Evolutionary conservation across 2,113 vertebrate species (phyloP), one percentile per base, ranked within the genome.

Genomic region (Leiothrix lutea): DNA sequence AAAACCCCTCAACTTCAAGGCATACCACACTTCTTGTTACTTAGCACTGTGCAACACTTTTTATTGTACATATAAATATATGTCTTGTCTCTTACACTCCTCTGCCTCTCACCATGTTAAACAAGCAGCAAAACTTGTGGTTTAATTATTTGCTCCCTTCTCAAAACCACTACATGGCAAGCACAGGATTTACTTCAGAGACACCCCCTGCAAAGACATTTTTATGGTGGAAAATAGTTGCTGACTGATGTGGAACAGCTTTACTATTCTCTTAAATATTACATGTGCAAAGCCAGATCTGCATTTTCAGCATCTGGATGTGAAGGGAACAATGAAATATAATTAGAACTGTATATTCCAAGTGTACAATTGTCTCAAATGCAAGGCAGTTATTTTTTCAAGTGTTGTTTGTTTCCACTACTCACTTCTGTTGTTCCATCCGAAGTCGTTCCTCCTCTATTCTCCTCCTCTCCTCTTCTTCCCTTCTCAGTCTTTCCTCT

Each of bases 341-440:
- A 85, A 66, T 26, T 17, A 81, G 15, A 86, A 58, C 21, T 75
- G 31, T 12, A n/a, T 14, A 50, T 29, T 66, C 14, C 21, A 81
- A 31, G 23, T 14, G 50, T 4, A 40, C 14, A 74, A 22, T 4
- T 58, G 47, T 15, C 67, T 74, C 45, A 54, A 86, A 38, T 36
- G 23, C 67, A 75, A 69, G 16, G 58, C 19, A 88, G 48, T 58
- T 51, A 19, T 57, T 74, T 86, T n/a, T 65, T 56, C 2, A 78
- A 50, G 45, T 8, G 8, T 5, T 45, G 16, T 14, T 50, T 77
- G 38, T 26, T 78, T 60, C 80, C 72, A 66, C 38, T 66, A 73
- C 99, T 96, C 97, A 99, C 99, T 99, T 99, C 92, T 99, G 99
- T 81, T 99, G 99, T 45, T 99, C 99, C 92, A 99, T 94, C 28